Percentiles rank a stretch among this genome's conserved stretches.
These are phyloP conservation scores for Aselliscus stoliczkanus DNA, from an alignment of 2,797 vertebrate species.

Conservation along the genomic window DNA sequence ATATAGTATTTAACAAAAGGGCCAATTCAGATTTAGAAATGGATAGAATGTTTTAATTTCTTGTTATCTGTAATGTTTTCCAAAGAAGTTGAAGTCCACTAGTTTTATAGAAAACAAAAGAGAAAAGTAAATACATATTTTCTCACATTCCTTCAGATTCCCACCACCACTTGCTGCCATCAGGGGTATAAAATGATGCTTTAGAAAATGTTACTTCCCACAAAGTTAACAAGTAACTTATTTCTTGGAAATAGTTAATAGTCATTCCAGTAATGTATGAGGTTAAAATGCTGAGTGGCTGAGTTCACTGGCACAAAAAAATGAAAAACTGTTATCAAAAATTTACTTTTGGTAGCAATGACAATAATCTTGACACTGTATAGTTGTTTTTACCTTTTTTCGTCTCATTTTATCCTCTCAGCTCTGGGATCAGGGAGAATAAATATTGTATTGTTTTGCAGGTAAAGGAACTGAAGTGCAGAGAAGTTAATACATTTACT, in stretches of 20 bases:
- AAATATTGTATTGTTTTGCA: not conserved
- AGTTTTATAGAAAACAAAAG: not conserved
- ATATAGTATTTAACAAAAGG: not conserved
- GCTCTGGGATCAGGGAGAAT: not conserved
- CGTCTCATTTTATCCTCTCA: not conserved
- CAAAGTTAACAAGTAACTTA: slow-evolving; percentile 52
- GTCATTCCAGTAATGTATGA: not conserved
- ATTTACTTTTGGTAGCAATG: not conserved
- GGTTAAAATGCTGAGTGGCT: not conserved
- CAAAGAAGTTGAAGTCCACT: not conserved
- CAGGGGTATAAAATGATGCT: not conserved
- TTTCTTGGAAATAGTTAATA: slow-evolving; percentile 33
- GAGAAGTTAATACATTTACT: not conserved
- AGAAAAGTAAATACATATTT: slow-evolving; percentile 26
- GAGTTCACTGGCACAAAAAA: not conserved
- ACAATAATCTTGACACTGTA: not conserved
- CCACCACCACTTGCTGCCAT: not conserved
- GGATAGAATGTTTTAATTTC: not conserved
- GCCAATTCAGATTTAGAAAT: not conserved
- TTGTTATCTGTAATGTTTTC: not conserved
- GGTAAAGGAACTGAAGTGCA: not conserved
- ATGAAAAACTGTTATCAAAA: not conserved
- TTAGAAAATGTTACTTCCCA: slow-evolving; percentile 25
- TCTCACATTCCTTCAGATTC: not conserved
- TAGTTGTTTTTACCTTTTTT: not conserved